Percentiles rank a stretch among this genome's conserved stretches.
Evolutionary conservation across 2,113 vertebrate species (phyloP).

Genomic region (Chaetura pelagica): DNA sequence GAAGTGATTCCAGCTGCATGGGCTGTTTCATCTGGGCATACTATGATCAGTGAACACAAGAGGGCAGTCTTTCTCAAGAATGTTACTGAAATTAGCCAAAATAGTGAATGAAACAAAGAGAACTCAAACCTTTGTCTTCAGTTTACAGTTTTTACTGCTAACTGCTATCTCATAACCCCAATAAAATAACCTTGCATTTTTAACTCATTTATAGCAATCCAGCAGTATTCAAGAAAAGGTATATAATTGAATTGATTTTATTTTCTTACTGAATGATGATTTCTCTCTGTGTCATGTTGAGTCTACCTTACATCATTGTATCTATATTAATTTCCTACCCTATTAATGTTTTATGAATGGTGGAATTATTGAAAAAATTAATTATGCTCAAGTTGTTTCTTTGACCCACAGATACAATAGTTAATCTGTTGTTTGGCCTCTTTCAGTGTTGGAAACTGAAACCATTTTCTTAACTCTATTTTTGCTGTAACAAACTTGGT

Average conservation of each 20-base stretch:
- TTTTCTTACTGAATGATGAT: neutral
- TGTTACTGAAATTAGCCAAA: neutral
- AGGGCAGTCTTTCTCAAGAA: conserved; percentile 73
- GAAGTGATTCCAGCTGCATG: conserved; percentile 8
- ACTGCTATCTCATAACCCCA: neutral
- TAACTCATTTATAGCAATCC: neutral
- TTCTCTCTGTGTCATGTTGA: neutral
- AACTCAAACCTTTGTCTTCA: conserved; percentile 36
- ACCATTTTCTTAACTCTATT: neutral
- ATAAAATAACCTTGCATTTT: neutral
- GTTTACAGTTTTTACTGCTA: neutral
- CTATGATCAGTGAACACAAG: conserved; percentile 32
- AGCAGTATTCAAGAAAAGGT: neutral
- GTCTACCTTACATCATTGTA: neutral
- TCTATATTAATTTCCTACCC: neutral
- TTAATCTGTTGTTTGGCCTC: neutral
- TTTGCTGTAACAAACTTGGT: neutral
- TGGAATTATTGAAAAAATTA: neutral
- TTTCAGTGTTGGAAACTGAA: neutral
- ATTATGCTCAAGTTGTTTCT: neutral
- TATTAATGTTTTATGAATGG: neutral
- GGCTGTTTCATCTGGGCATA: neutral
- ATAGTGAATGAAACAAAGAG: conserved; percentile 65
- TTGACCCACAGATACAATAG: neutral
- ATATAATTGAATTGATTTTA: neutral